phyloP scores from a whole-genome alignment of 2,797 vertebrate species.

The Neosilurus hyrtlii region DNA sequence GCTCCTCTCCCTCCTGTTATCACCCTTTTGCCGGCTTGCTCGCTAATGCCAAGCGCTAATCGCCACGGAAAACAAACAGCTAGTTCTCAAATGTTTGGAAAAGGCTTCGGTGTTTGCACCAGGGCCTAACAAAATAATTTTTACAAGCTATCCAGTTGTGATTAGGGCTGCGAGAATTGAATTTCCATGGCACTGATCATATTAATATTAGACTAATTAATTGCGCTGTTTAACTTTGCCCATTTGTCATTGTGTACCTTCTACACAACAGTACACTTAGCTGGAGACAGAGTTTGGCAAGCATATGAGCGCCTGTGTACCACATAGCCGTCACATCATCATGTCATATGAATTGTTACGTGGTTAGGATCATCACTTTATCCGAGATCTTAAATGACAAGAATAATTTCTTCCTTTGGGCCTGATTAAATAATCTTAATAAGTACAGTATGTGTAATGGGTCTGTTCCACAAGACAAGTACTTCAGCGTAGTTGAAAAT shows the following conservation, averaged over 20 bases:
- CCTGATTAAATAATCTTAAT: conserved; percentile 62
- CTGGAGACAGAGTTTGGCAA: conserved; percentile 67
- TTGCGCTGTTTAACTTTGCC: conserved; percentile 81
- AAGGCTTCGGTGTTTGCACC: conserved; percentile 78
- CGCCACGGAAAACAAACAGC: conserved; percentile 75
- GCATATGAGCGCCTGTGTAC: conserved; percentile 65
- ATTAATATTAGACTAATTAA: conserved; percentile 88
- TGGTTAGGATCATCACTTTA: conserved; percentile 10
- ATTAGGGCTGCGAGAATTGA: conserved; percentile 83
- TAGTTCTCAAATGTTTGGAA: conserved; percentile 83
- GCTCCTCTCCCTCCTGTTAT: conserved; percentile 74
- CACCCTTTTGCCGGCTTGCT: conserved; percentile 60
- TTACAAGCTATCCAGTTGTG: conserved; percentile 85
- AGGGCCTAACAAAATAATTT: conserved; percentile 84
- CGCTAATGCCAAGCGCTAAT: conserved; percentile 71
- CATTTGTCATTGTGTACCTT: conserved; percentile 74
- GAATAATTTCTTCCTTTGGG: conserved; percentile 75
- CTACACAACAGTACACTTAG: conserved; percentile 75
- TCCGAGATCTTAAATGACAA: conserved; percentile 67
- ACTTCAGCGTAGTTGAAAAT: neutral
- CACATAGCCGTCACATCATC: conserved; percentile 28
- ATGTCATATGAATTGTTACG: conserved; percentile 68
- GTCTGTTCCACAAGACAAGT: neutral
- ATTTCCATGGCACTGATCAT: conserved; percentile 83
- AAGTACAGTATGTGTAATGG: conserved; percentile 21